Conservation (phyloP, 2,888 invertebrate genomes). For the Azorinus chamasolen region DNA sequence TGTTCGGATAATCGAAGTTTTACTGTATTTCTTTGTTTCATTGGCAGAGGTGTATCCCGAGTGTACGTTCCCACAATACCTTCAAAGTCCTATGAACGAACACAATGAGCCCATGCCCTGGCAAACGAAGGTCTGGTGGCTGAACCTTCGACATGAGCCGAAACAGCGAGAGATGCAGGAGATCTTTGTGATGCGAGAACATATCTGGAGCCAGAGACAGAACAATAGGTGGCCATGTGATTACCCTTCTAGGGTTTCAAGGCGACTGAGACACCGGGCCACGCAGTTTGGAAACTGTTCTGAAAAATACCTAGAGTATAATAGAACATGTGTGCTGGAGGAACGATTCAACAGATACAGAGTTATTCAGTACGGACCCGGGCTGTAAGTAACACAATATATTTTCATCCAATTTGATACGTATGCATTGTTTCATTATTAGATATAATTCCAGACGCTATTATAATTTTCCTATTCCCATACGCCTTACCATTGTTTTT, state of each 20-base stretch:
- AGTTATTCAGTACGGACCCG: slow-evolving; percentile 75
- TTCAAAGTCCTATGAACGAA: slow-evolving; percentile 72
- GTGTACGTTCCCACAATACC: slow-evolving; percentile 76
- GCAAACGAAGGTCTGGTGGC: slow-evolving; percentile 78
- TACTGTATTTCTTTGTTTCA: no score
- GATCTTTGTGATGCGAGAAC: slow-evolving; percentile 65
- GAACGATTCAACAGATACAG: slow-evolving; percentile 69
- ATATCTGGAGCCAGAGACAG: slow-evolving; percentile 75
- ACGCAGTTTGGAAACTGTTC: slow-evolving; percentile 68
- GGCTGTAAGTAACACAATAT: slow-evolving; percentile 20
- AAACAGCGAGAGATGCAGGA: slow-evolving; percentile 77
- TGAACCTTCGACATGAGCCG: slow-evolving; percentile 74
- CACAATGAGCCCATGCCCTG: slow-evolving; percentile 72
- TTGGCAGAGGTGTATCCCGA: slow-evolving; percentile 2
- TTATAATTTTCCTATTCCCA: no score
- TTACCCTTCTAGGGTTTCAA: slow-evolving; percentile 51
- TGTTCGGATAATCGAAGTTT: no score
- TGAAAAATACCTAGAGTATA: slow-evolving; percentile 71
- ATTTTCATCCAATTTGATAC: no score
- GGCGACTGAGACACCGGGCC: slow-evolving; percentile 57
- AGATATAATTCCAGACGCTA: no score
- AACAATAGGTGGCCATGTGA: slow-evolving; percentile 72
- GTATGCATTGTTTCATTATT: no score
- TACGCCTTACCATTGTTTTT: no score
- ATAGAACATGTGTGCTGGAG: slow-evolving; percentile 74